Evolutionary conservation across 2,797 vertebrate species (phyloP), one percentile per base, ranked within the genome.

Genomic region (Semotilus atromaculatus): DNA sequence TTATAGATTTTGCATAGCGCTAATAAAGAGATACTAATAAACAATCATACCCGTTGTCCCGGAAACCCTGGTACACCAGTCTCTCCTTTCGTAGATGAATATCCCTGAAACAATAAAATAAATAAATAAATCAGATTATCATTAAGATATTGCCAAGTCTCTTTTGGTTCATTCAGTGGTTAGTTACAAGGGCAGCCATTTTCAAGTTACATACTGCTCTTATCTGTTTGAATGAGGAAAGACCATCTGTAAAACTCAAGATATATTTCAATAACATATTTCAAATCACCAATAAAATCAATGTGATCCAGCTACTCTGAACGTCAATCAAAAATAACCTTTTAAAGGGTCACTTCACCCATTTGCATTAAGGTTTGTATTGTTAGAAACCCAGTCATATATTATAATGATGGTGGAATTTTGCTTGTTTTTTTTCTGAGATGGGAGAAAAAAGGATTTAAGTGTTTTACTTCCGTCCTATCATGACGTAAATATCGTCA

Each of bases 61-160:
- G 96, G 89, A 38, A 94, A 93, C 31, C 98, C 98, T 64, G 91
- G 86, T 64, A 98, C 85, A 23, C 98, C 98, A 53, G 90, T 91
- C 93, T 99, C 97, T 88, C 97, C 98, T 93, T 90, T 96, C 88
- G 95, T 90, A 85, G 91, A 58, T 10, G n/a, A 10, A 79, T 66
- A 86, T 19, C 90, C 90, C 93, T 95, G 83, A 73, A 89, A 66
- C 19, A 71, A 73, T 36, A 70, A 14, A 60, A 26, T 1, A 38
- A 38, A 38, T 36, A 36, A 31, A 31, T 1, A 14, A 16, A 23
- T 38, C 11, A 73, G 5, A 62, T 18, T 64, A 11, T 3, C 23
- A 26, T 77, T 7, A 77, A 77, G 36, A 19, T 10, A 29, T 29
- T 31, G 43, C 11, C 5, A 43, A 7, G 6, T 45, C 71, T 29